A percentile compares a stretch with the other conserved stretches of the same genome.
phyloP scores from a whole-genome alignment of 2,797 vertebrate species.

The Phyllotis vaccarum region DNA sequence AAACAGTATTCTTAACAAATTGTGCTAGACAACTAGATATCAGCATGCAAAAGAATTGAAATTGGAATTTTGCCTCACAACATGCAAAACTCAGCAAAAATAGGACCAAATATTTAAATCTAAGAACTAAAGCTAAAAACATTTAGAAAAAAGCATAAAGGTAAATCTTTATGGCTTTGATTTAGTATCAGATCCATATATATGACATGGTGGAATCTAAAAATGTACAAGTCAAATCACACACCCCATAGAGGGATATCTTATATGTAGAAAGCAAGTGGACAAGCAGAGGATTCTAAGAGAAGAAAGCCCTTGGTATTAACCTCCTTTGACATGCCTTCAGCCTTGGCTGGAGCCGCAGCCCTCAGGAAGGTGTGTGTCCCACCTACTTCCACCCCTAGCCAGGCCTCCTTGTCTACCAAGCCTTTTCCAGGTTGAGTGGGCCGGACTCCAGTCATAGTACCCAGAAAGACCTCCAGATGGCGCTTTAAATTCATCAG shows the following conservation, averaged over 20 bases:
- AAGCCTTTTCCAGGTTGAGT: not conserved
- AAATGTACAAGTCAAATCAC: not conserved
- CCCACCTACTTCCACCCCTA: too few species aligned
- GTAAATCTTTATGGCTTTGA: not conserved
- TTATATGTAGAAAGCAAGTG: not conserved
- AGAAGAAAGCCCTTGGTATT: not conserved
- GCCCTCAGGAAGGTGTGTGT: not conserved
- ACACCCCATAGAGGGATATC: too few species aligned
- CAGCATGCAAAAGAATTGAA: not conserved
- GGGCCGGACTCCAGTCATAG: not conserved
- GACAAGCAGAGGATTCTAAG: not conserved
- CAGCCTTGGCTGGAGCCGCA: not conserved
- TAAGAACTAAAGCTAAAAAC: not conserved
- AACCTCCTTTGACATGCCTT: not conserved
- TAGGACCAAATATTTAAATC: not conserved
- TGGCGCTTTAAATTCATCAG: constrained; percentile 58
- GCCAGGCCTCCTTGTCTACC: not conserved
- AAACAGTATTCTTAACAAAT: not conserved
- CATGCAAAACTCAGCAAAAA: not conserved
- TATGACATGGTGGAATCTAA: not conserved
- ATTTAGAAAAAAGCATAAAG: not conserved
- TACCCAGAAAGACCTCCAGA: constrained; percentile 56
- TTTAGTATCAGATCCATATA: not conserved
- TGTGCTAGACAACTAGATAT: not conserved
- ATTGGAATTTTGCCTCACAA: not conserved